Conservation (phyloP, 2,888 invertebrate genomes). For the Leptura quadrifasciata region DNA sequence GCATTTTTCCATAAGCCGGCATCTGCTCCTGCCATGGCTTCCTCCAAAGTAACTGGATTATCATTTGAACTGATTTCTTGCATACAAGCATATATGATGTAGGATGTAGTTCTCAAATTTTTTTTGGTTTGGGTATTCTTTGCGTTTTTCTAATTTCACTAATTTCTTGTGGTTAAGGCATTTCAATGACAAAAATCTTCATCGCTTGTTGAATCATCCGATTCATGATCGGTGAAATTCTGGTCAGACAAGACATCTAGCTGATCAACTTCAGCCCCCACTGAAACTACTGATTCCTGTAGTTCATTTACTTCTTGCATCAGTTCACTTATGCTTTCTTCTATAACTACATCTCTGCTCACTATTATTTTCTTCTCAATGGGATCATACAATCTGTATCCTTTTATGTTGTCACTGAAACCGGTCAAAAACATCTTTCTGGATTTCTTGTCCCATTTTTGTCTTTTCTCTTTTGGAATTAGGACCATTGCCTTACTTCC, state of each 20-base stretch:
- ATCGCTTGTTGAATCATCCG: neutral
- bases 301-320: neutral
- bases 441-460: slow-evolving; percentile 25
- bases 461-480: no score
- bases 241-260: neutral
- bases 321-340: neutral
- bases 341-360: slow-evolving; percentile 22
- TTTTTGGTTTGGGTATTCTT: no score
- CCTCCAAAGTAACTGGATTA: neutral
- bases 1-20: neutral
- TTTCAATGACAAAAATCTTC: neutral
- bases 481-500: neutral
- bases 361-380: slow-evolving; percentile 35
- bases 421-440: slow-evolving; percentile 49
- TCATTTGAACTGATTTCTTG: no score
- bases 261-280: slow-evolving; percentile 1
- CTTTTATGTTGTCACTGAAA: slow-evolving; percentile 49
- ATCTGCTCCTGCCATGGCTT: neutral
- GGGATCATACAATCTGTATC: slow-evolving; percentile 51
- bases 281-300: slow-evolving; percentile 7
- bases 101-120: neutral
- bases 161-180: no score
- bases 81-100: no score
- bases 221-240: neutral
- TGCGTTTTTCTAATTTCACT: no score